phyloP scores from a whole-genome alignment of 2,888 invertebrate species.

The Ypsolopha scabrella region DNA sequence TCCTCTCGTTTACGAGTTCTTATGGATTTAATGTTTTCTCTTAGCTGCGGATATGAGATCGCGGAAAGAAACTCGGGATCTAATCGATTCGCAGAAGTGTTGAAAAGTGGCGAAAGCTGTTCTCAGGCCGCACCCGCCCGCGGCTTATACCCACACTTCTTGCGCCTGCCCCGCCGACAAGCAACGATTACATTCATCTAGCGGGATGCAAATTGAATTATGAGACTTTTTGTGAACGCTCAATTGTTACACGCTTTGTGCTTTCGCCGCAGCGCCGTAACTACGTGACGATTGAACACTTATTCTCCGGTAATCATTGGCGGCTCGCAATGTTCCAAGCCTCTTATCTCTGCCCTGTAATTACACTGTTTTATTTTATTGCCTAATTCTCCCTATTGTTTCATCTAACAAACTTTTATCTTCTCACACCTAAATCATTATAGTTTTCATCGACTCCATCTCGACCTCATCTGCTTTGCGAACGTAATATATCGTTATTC shows the following conservation, averaged over 20 bases:
- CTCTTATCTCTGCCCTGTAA: conserved; percentile 53
- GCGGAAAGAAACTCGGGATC: conserved; percentile 36
- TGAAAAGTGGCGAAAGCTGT: conserved; percentile 64
- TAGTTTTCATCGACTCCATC: background rate
- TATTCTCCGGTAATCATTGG: conserved; percentile 45
- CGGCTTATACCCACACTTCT: conserved; percentile 52
- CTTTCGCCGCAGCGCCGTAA: conserved; percentile 36
- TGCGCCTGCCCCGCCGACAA: conserved; percentile 10
- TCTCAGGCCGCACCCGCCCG: conserved; percentile 45
- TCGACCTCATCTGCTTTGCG: background rate
- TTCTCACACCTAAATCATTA: background rate
- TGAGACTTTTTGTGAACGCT: conserved; percentile 62
- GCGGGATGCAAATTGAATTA: conserved; percentile 70
- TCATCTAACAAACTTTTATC: conserved; percentile 9
- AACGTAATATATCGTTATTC: no score
- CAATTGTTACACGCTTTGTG: conserved; percentile 66
- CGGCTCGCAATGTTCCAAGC: conserved; percentile 5
- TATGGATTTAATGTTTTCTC: background rate
- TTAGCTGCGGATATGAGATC: conserved; percentile 16
- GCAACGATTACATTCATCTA: conserved; percentile 53
- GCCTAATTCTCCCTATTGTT: conserved; percentile 64
- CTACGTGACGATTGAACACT: conserved; percentile 62
- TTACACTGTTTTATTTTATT: conserved; percentile 63
- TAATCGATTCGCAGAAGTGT: conserved; percentile 66
- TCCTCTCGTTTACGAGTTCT: no score